Conservation (phyloP, 2,888 invertebrate species). For the Pharmacophagus antenor region DNA sequence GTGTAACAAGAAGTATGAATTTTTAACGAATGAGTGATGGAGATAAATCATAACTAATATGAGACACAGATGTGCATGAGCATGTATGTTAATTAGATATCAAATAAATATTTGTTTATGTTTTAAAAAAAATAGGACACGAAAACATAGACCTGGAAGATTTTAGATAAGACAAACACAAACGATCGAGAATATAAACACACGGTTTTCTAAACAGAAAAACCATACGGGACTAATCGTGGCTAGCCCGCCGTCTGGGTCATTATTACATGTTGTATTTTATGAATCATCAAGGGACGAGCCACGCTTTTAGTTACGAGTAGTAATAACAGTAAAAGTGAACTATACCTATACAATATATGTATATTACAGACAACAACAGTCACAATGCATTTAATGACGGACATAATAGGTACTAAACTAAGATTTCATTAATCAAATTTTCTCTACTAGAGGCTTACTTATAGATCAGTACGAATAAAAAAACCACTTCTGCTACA, state of each 20-base stretch:
- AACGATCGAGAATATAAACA: slow-evolving; percentile 23
- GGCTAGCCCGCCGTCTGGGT: slow-evolving; percentile 27
- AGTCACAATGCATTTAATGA: too few species aligned
- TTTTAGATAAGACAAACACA: slow-evolving; percentile 8
- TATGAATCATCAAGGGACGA: slow-evolving; percentile 27
- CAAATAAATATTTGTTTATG: neutral
- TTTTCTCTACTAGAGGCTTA: too few species aligned
- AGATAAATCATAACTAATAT: too few species aligned
- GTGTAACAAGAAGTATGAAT: too few species aligned
- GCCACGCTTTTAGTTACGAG: slow-evolving; percentile 11
- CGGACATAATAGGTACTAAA: too few species aligned
- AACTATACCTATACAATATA: neutral
- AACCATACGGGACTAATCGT: slow-evolving; percentile 27
- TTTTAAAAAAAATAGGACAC: neutral
- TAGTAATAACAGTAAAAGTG: neutral
- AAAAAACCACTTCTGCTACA: too few species aligned
- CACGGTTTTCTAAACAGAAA: slow-evolving; percentile 18
- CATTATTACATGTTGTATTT: slow-evolving; percentile 24
- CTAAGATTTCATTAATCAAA: too few species aligned
- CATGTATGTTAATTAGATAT: neutral
- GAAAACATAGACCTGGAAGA: slow-evolving; percentile 9
- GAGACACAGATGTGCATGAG: too few species aligned
- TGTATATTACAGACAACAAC: too few species aligned
- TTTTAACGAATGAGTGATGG: too few species aligned
- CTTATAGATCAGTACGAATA: too few species aligned